Percentiles rank a stretch among this genome's conserved stretches.
phyloP scores from a whole-genome alignment of 2,888 invertebrate genomes.

The Lysandra bellargus region DNA sequence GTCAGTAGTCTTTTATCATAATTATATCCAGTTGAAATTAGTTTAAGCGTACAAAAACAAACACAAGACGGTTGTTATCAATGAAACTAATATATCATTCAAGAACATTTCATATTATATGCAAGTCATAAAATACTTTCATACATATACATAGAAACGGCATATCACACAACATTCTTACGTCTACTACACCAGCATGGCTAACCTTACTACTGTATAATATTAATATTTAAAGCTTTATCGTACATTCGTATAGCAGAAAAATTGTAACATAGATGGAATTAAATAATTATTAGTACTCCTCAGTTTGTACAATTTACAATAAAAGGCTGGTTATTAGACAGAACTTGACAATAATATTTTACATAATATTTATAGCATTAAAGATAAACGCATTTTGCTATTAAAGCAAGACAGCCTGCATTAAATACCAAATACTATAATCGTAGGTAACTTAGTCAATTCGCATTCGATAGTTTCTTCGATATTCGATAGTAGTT shows the following conservation, averaged over 20 bases:
- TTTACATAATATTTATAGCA: background rate
- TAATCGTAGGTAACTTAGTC: no score
- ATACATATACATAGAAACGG: constrained; percentile 61
- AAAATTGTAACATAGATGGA: background rate
- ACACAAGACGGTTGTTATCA: constrained; percentile 42
- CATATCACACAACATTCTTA: constrained; percentile 64
- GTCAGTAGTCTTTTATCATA: background rate
- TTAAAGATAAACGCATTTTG: background rate
- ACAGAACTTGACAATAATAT: background rate
- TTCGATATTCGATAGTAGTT: no score
- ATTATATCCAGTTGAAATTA: background rate
- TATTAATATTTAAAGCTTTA: constrained; percentile 18
- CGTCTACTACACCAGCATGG: constrained; percentile 57
- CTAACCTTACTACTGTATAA: constrained; percentile 55
- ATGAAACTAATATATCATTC: constrained; percentile 46
- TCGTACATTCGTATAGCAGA: constrained; percentile 2
- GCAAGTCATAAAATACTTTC: constrained; percentile 47
- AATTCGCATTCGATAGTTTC: no score
- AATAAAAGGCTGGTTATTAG: background rate
- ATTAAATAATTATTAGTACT: background rate
- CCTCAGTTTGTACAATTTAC: background rate
- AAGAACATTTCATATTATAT: constrained; percentile 52
- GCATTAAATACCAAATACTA: no score
- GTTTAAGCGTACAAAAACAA: constrained; percentile 3
- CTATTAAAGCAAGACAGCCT: no score